Conservation (phyloP, 2,113 vertebrate genomes). For the Oxyruncus cristatus region DNA sequence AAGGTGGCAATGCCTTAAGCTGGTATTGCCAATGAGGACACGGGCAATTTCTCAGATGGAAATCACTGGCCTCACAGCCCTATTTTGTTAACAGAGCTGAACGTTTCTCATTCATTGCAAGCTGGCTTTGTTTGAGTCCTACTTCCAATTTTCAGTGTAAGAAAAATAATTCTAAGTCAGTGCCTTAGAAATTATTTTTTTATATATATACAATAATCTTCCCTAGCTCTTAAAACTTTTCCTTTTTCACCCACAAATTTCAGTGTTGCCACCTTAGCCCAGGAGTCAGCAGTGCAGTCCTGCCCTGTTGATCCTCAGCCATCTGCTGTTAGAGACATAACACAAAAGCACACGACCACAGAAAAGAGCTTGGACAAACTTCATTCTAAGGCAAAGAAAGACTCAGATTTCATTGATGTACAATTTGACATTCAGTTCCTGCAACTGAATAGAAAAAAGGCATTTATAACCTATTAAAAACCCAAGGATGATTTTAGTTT, state of each 20-base stretch:
- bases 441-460: constrained; percentile 47
- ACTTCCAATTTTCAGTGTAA: neutral
- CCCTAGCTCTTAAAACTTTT: neutral
- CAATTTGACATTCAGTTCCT: constrained; percentile 48
- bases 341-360: neutral
- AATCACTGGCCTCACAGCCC: neutral
- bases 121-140: neutral
- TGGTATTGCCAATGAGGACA: constrained; percentile 8
- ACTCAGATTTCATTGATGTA: constrained; percentile 35
- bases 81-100: constrained; percentile 22
- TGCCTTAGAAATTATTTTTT: neutral
- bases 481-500: constrained; percentile 39
- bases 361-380: neutral
- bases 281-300: neutral
- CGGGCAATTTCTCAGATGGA: neutral
- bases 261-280: neutral
- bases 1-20: neutral
- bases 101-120: neutral
- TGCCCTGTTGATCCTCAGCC: neutral
- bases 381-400: constrained; percentile 28
- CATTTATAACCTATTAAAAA: constrained; percentile 72
- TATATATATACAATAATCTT: neutral
- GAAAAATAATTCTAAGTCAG: neutral
- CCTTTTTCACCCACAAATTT: neutral
- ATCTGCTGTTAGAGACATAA: neutral